These are phyloP conservation scores for Bruchidius siliquastri DNA, from an alignment of 2,888 invertebrate genomes.

Conservation along the genomic window DNA sequence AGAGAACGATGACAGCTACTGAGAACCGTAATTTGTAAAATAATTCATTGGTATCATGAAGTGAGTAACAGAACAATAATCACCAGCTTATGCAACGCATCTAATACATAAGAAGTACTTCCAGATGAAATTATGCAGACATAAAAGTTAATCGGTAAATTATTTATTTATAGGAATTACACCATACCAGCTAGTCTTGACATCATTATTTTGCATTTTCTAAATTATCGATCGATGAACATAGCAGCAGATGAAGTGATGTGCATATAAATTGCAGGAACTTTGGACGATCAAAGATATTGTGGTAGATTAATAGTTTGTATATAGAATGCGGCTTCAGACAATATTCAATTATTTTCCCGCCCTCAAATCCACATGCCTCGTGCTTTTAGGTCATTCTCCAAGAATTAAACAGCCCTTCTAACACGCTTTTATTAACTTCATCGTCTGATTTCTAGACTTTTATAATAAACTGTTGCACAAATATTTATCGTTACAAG, in stretches of 20 bases:
- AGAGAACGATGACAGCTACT: not conserved
- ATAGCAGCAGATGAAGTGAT: not conserved
- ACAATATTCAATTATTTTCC: no score
- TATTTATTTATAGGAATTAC: not conserved
- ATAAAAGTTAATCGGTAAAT: not conserved
- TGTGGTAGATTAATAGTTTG: not conserved
- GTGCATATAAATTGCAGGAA: not conserved
- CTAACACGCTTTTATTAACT: no score
- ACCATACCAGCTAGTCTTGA: not conserved
- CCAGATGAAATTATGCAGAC: not conserved
- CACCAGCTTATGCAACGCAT: not conserved
- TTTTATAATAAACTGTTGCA: no score
- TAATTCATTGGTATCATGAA: not conserved
- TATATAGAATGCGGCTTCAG: no score
- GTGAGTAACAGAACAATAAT: not conserved
- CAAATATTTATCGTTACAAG: no score
- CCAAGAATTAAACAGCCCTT: no score
- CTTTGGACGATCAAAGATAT: not conserved
- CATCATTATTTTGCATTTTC: not conserved
- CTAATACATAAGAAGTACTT: not conserved
- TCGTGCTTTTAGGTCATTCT: no score
- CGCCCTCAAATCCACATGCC: no score
- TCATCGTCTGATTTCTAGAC: no score
- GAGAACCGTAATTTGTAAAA: not conserved
- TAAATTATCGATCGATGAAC: not conserved